These are phyloP conservation scores for Taenaris catops DNA, from an alignment of 2,888 invertebrate species.

Conservation along the genomic window DNA sequence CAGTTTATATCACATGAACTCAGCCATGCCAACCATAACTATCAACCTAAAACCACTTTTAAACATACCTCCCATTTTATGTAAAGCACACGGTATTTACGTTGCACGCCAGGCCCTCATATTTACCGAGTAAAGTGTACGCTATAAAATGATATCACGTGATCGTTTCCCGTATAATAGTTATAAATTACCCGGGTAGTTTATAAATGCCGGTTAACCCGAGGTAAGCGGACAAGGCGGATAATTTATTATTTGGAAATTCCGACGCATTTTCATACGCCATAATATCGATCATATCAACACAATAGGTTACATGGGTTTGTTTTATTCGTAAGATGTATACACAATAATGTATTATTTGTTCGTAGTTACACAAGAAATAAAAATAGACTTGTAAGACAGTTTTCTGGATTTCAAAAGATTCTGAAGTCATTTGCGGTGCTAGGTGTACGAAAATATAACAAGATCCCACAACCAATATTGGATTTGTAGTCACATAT, in stretches of 20 bases:
- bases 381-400: too few relatives aligned
- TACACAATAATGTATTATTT: too few relatives aligned
- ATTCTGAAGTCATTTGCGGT: too few relatives aligned
- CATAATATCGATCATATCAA: conserved; percentile 45
- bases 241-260: conserved; percentile 77
- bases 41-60: conserved; percentile 14
- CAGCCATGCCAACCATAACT: conserved; percentile 4
- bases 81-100: conserved; percentile 19
- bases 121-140: conserved; percentile 72
- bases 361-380: too few relatives aligned
- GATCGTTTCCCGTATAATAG: conserved; percentile 77
- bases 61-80: conserved; percentile 14
- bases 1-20: too few relatives aligned
- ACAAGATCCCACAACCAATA: too few relatives aligned
- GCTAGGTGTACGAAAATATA: too few relatives aligned
- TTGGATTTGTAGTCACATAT: too few relatives aligned
- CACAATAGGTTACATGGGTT: conserved; percentile 20
- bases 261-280: conserved; percentile 66
- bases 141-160: conserved; percentile 78
- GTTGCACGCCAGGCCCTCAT: conserved; percentile 53
- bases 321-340: too few relatives aligned
- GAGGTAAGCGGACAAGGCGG: conserved; percentile 76
- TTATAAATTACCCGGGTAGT: conserved; percentile 78
- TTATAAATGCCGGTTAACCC: conserved; percentile 80
- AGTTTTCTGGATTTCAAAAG: too few relatives aligned